phyloP scores from a whole-genome alignment of 1,140 invertebrate genomes.

The Caenorhabditis latens region DNA sequence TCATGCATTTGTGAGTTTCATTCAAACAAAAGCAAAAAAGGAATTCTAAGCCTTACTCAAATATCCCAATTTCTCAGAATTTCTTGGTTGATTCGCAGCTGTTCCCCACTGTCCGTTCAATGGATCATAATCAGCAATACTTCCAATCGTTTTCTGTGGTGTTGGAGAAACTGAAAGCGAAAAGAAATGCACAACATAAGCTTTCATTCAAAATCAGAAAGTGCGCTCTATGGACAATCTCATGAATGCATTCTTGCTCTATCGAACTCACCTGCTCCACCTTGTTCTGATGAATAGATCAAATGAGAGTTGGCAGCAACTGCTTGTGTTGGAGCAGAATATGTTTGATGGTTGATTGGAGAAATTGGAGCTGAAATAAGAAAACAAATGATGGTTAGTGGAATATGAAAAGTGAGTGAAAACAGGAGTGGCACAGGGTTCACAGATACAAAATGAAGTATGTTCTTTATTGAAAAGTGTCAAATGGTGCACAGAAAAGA shows the following conservation, averaged over 20 bases:
- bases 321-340: constrained; percentile 44
- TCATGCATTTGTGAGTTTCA: neutral
- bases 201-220: neutral
- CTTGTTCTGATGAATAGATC: constrained; percentile 44
- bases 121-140: constrained; percentile 94
- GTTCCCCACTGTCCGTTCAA: constrained; percentile 87
- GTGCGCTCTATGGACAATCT: neutral
- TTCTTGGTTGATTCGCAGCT: constrained; percentile 81
- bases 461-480: constrained; percentile 21
- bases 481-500: neutral
- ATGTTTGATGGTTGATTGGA: constrained; percentile 28
- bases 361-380: constrained; percentile 36
- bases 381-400: neutral
- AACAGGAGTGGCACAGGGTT: neutral
- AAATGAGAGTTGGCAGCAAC: constrained; percentile 22
- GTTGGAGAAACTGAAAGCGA: constrained; percentile 61
- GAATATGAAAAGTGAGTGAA: neutral
- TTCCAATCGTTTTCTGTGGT: constrained; percentile 85
- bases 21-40: neutral
- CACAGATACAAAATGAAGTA: neutral
- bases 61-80: constrained; percentile 57
- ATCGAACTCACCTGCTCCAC: constrained; percentile 14
- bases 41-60: constrained; percentile 8
- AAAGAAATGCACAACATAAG: constrained; percentile 16
- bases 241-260: neutral